Percentiles rank a stretch among this genome's conserved stretches.
Evolutionary conservation across 2,113 vertebrate species (phyloP).

Genomic region (Lagopus muta): DNA sequence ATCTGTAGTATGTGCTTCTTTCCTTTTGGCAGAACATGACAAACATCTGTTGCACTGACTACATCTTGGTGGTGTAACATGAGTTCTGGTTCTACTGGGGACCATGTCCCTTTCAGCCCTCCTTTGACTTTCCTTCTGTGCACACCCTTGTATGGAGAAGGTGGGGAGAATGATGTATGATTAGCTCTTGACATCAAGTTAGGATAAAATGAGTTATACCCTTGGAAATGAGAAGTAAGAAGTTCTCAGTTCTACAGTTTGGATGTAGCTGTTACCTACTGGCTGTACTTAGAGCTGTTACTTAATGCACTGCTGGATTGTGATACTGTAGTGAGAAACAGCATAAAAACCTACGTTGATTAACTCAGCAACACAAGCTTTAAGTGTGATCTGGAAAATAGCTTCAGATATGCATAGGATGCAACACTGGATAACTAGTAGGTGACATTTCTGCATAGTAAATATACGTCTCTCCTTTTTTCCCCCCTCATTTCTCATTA

Average conservation of each 20-base stretch:
- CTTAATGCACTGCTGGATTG: not conserved
- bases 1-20: not conserved
- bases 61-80: too few species aligned
- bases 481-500: not conserved
- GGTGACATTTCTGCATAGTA: constrained; percentile 5
- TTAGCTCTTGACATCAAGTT: not conserved
- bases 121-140: not conserved
- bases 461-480: not conserved
- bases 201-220: not conserved
- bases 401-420: not conserved
- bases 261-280: not conserved
- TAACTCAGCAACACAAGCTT: not conserved
- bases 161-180: not conserved
- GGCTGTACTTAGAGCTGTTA: not conserved
- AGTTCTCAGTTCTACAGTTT: not conserved
- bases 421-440: not conserved
- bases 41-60: not conserved
- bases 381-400: not conserved
- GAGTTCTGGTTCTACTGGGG: not conserved
- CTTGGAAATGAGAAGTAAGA: not conserved
- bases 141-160: not conserved
- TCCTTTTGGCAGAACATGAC: not conserved
- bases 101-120: not conserved
- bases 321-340: not conserved
- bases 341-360: not conserved